Percentiles rank a stretch among this genome's conserved stretches.
phyloP scores from a whole-genome alignment of 1,140 invertebrate species.

The Drosophila busckii region DNA sequence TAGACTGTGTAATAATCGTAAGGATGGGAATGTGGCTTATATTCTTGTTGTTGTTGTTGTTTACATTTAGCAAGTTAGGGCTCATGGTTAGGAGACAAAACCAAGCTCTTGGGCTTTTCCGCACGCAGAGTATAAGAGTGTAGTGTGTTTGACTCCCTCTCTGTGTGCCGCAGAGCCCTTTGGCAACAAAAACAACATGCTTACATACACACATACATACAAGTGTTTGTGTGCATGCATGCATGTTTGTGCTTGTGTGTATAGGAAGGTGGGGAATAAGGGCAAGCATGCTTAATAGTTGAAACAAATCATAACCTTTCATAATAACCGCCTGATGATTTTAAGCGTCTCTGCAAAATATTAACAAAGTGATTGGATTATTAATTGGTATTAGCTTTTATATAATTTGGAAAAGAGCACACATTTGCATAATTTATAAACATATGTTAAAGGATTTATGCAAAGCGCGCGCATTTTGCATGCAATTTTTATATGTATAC shows the following conservation, averaged over 20 bases:
- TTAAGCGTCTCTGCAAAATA: conserved; percentile 79
- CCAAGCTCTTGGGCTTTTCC: no score
- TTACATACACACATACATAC: conserved; percentile 20
- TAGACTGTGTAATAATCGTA: not conserved
- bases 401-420: conserved; percentile 41
- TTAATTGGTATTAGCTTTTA: conserved; percentile 75
- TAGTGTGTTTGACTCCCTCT: no score
- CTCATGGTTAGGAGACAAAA: conserved; percentile 70
- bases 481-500: no score
- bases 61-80: conserved; percentile 64
- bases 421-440: conserved; percentile 18
- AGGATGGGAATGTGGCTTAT: conserved; percentile 1
- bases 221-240: conserved; percentile 12
- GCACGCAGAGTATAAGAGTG: no score
- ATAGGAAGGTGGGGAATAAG: not conserved
- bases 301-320: conserved; percentile 79
- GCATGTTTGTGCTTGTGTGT: conserved; percentile 36
- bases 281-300: conserved; percentile 28
- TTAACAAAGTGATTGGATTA: conserved; percentile 77
- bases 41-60: conserved; percentile 24
- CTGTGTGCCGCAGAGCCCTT: no score
- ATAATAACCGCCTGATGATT: conserved; percentile 79
- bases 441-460: conserved; percentile 37
- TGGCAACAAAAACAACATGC: conserved; percentile 48
- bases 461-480: conserved; percentile 63